Evolutionary conservation across 2,113 vertebrate genomes (phyloP).

Genomic region (Phainopepla nitens): DNA sequence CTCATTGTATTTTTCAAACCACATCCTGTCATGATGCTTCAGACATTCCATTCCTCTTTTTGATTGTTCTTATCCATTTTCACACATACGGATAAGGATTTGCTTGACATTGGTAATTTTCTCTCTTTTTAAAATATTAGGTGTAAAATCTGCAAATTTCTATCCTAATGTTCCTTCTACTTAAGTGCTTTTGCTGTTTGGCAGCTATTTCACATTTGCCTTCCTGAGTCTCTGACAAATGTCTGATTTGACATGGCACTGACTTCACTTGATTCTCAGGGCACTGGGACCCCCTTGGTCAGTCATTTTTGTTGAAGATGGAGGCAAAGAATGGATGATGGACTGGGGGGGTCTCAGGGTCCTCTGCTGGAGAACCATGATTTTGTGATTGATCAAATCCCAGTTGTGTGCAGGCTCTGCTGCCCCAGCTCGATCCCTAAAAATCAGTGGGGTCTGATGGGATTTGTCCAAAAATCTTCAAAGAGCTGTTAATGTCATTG

Average conservation of each 20-base stretch:
- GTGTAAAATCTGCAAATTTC: neutral
- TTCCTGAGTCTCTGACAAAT: neutral
- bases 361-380: neutral
- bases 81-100: neutral
- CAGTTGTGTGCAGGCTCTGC: fast-evolving
- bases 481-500: neutral
- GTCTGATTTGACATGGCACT: neutral
- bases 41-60: neutral
- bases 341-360: neutral
- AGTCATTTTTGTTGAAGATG: neutral
- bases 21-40: neutral
- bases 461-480: neutral
- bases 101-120: neutral
- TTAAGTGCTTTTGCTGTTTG: neutral
- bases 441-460: neutral
- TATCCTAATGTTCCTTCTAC: neutral
- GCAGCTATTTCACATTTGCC: neutral
- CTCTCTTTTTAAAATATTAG: neutral
- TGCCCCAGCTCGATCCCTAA: neutral
- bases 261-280: neutral
- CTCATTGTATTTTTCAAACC: neutral
- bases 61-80: neutral
- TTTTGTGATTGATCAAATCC: neutral
- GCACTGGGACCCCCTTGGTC: neutral
- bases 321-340: neutral